A percentile compares a stretch with the other conserved stretches of the same genome.
These are phyloP conservation scores for Sepioteuthis lessoniana DNA, from an alignment of 2,888 invertebrate genomes.

Conservation along the genomic window DNA sequence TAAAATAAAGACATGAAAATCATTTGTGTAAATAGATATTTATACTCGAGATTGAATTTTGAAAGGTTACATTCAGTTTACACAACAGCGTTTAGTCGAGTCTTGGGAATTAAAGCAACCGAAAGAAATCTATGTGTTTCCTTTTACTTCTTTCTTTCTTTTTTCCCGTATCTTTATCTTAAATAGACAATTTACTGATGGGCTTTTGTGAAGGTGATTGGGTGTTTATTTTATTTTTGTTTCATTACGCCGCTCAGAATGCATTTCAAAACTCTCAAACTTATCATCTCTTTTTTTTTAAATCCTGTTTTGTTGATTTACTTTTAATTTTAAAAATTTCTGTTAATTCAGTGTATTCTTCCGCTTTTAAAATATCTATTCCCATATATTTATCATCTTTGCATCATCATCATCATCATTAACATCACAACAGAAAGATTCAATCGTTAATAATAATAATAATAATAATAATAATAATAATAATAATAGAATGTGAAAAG, in stretches of 20 bases:
- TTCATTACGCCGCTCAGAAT: background rate
- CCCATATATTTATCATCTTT: background rate
- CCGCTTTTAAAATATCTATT: background rate
- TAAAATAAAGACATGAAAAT: background rate
- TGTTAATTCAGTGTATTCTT: background rate
- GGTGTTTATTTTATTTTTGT: background rate
- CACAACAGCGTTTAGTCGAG: background rate
- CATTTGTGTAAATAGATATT: background rate
- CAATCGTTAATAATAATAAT: no score
- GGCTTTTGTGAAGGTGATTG: background rate
- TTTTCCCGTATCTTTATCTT: background rate
- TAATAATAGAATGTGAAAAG: no score
- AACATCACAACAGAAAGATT: background rate
- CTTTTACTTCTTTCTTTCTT: no score
- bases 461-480: no score
- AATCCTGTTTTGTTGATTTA: background rate
- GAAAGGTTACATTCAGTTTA: background rate
- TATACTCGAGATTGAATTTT: background rate
- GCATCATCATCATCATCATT: background rate
- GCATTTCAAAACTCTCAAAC: background rate
- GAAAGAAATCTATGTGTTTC: background rate
- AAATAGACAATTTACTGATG: slow-evolving; percentile 13
- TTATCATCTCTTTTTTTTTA: no score
- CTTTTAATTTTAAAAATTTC: background rate
- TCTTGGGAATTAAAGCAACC: background rate